Percentiles rank a stretch among this genome's conserved stretches.
phyloP scores from a whole-genome alignment of 2,797 vertebrate genomes.

The Hoplostethus mediterraneus region DNA sequence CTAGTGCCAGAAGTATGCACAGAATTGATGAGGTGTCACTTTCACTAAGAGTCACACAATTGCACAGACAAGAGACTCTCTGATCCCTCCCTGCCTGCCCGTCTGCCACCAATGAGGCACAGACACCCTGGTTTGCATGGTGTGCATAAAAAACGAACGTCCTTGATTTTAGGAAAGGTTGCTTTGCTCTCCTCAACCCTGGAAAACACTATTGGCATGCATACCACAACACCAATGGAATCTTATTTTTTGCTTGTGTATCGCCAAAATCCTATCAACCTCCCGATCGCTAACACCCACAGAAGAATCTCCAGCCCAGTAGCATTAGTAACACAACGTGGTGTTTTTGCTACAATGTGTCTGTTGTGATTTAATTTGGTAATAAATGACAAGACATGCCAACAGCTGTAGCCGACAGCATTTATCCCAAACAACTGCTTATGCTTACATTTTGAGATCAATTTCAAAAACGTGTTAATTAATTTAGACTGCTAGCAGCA shows the following conservation, averaged over 20 bases:
- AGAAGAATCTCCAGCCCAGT: conserved; percentile 52
- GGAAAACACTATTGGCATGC: conserved; percentile 66
- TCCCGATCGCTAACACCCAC: conserved; percentile 52
- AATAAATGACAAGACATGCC: conserved; percentile 73
- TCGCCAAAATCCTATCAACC: conserved; percentile 33
- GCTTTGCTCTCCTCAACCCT: conserved; percentile 68
- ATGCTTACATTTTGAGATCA: conserved; percentile 82
- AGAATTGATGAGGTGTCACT: conserved; percentile 87
- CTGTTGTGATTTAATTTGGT: conserved; percentile 69
- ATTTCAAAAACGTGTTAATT: conserved; percentile 83
- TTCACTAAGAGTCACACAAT: conserved; percentile 85
- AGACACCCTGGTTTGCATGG: conserved; percentile 78
- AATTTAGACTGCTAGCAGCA: conserved; percentile 82
- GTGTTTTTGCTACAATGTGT: conserved; percentile 59
- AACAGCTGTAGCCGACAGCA: conserved; percentile 75
- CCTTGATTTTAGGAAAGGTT: conserved; percentile 85
- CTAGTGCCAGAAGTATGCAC: conserved; percentile 82
- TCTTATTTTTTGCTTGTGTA: conserved; percentile 10
- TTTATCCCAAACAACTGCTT: conserved; percentile 75
- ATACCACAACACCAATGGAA: conserved; percentile 41
- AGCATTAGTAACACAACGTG: conserved; percentile 49
- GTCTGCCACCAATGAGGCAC: conserved; percentile 79
- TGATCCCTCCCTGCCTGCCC: conserved; percentile 81
- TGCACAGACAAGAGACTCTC: conserved; percentile 80
- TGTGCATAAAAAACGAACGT: conserved; percentile 77